These are phyloP conservation scores for Forbesichthys papilliferus DNA, from an alignment of 2,113 vertebrate genomes.

Conservation along the genomic window DNA sequence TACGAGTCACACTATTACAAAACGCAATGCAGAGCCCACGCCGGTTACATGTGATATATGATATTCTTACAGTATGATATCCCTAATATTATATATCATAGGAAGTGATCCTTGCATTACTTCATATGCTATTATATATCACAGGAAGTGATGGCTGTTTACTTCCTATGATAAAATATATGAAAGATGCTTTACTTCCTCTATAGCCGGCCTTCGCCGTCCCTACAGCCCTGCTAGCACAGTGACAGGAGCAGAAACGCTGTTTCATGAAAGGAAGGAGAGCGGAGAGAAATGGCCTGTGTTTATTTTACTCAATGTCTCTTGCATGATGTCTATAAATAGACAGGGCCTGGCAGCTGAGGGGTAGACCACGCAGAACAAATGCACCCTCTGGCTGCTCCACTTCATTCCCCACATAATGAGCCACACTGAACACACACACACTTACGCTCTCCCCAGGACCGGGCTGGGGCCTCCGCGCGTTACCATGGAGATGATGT, in stretches of 20 bases:
- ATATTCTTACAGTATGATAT: too few species aligned
- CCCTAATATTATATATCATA: too few species aligned
- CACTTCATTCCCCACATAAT: constrained; percentile 71
- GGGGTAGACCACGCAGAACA: constrained; percentile 75
- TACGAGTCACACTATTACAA: too few species aligned
- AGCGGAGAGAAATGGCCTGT: constrained; percentile 38
- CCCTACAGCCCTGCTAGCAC: constrained; percentile 18
- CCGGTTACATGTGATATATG: too few species aligned
- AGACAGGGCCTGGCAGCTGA: constrained; percentile 72
- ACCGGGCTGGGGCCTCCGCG: constrained; percentile 38
- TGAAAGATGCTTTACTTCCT: too few species aligned
- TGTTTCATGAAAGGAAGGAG: background rate
- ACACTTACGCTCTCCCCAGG: constrained; percentile 52
- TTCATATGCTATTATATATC: too few species aligned
- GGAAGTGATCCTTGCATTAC: too few species aligned
- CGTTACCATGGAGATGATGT: constrained; percentile 55
- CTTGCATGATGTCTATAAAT: constrained; percentile 65
- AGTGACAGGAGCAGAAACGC: constrained; percentile 9
- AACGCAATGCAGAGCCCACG: too few species aligned
- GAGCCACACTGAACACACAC: constrained; percentile 60
- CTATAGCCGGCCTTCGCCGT: background rate
- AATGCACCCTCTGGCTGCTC: constrained; percentile 70
- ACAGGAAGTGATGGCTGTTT: too few species aligned
- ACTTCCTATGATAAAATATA: too few species aligned
- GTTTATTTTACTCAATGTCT: constrained; percentile 46